A percentile compares a stretch with the other conserved stretches of the same genome.
phyloP scores from a whole-genome alignment of 2,797 vertebrate genomes.

The Poecilia gillii region DNA sequence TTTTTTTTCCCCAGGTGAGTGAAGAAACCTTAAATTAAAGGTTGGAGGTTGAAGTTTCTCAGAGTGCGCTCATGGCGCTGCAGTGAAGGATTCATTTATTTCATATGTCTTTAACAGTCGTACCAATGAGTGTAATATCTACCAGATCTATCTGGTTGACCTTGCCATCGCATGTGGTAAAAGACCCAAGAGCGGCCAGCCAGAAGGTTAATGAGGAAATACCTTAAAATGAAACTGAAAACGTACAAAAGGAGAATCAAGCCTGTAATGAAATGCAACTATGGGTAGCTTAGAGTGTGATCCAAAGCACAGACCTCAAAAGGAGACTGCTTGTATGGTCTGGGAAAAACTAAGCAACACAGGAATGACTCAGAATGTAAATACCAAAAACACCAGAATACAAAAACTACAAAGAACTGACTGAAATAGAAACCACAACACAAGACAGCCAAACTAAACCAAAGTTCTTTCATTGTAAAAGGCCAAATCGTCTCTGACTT shows the following conservation, averaged over 20 bases:
- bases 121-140: neutral
- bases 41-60: neutral
- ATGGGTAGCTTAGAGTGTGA: neutral
- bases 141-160: neutral
- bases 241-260: neutral
- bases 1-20: neutral
- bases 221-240: constrained; percentile 1
- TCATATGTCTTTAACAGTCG: neutral
- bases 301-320: neutral
- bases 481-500: neutral
- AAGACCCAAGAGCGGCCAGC: neutral
- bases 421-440: neutral
- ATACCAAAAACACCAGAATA: neutral
- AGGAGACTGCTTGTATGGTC: neutral
- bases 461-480: neutral
- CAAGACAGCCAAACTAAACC: neutral
- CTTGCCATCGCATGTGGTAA: neutral
- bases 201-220: neutral
- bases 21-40: neutral
- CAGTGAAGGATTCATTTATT: neutral
- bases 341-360: neutral
- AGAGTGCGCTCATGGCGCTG: neutral
- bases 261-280: neutral
- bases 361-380: neutral
- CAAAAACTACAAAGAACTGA: neutral